Base-by-base conservation (phyloP, 2,888 invertebrate species). In the Sesia bembeciformis region DNA sequence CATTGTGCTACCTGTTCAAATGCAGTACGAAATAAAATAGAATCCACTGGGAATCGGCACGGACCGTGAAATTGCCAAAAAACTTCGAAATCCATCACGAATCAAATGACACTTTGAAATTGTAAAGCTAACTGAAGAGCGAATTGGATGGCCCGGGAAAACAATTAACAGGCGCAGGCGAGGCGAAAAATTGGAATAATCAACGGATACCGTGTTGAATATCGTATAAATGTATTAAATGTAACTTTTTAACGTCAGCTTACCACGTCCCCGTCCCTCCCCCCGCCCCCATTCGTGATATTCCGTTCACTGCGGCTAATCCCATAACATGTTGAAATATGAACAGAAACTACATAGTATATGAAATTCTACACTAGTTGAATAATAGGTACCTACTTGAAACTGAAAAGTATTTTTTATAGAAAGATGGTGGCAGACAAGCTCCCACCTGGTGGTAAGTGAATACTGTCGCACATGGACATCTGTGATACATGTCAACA, bases 31-130 rank as follows among this genome's bases (percentile, higher is more conserved):
- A 78, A 83, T 75, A 83, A 69, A 68, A 78, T 75, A 66, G 73
- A 76, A 76, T 74, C 76, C 80, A 78, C 74, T 62, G 76, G 77
- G 76, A 73, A 67, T 74, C 58, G 71, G 76, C 72, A 68, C 68
- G 73, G 72, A 78, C 77, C 86, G 84, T 85, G 86, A 86, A 86
- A 86, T 86, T 84, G 84, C 71, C 81, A 84, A 85, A 85, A 84
- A 85, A 78, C 78, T 79, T 79, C 74, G 74, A 78, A 84, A 84
- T 81, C 84, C 85, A 86, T 86, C 86, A 84, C 86, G 81, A 84
- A 79, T 84, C 85, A 85, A 86, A 86, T 84, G 85, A 85, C 86
- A 85, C 84, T 85, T 84, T 82, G 78, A 79, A 85, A 85, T 82
- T 85, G 86, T 82, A 83, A 83, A 85, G 79, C 81, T 78, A 80